Percentiles rank a stretch among this genome's conserved stretches.
These are phyloP conservation scores for Mohoua ochrocephala DNA, from an alignment of 2,113 vertebrate species.

Conservation along the genomic window DNA sequence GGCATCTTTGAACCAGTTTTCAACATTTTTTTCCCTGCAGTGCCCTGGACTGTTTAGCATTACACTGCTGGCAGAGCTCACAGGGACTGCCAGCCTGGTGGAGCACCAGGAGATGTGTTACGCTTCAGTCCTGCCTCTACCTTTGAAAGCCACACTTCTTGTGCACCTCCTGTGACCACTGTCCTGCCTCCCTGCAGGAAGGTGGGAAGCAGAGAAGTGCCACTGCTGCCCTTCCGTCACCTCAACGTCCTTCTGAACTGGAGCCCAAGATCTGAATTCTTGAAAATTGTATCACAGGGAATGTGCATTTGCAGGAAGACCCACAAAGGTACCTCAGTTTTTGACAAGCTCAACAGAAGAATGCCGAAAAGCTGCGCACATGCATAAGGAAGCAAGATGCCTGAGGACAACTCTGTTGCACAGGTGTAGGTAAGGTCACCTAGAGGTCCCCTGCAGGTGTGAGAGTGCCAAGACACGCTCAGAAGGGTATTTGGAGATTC, in stretches of 20 bases:
- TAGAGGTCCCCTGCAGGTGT: neutral
- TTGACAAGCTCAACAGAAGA: neutral
- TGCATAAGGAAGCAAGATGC: neutral
- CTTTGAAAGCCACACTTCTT: neutral
- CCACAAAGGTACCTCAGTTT: neutral
- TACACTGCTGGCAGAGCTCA: neutral
- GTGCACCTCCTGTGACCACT: neutral
- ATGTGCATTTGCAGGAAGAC: neutral
- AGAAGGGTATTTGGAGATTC: neutral
- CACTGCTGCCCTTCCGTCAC: neutral
- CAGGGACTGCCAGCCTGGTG: neutral
- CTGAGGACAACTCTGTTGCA: neutral
- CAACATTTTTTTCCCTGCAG: neutral
- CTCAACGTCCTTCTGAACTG: rapidly evolving
- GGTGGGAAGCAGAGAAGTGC: neutral
- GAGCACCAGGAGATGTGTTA: neutral
- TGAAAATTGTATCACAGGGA: neutral
- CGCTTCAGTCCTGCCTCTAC: neutral
- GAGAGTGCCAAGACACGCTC: neutral
- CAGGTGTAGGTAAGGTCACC: neutral
- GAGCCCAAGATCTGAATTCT: neutral
- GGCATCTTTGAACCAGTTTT: neutral
- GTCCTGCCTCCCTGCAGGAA: neutral
- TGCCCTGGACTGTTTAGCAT: neutral
- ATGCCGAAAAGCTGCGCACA: neutral